A percentile compares a stretch with the other conserved stretches of the same genome.
These are phyloP conservation scores for Scolopax mira DNA, from an alignment of 2,113 vertebrate genomes.

Conservation along the genomic window DNA sequence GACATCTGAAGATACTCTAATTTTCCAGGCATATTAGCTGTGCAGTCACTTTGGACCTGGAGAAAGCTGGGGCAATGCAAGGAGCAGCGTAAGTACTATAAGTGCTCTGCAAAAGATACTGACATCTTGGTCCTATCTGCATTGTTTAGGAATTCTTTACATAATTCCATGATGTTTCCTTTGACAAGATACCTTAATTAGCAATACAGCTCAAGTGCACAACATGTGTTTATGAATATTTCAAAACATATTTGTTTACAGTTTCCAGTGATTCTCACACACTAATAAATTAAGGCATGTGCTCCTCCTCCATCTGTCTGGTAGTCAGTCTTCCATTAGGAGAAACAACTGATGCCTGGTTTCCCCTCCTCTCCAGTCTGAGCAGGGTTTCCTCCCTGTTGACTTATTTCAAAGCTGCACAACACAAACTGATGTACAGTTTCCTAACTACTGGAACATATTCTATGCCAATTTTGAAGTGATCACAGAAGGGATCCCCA, in stretches of 20 bases:
- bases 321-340: neutral
- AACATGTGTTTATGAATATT: constrained; percentile 18
- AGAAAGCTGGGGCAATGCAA: neutral
- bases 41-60: neutral
- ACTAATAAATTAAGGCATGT: neutral
- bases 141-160: neutral
- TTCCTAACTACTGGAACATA: neutral
- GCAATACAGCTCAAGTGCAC: neutral
- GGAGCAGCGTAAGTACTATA: accelerated
- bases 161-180: neutral
- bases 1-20: neutral
- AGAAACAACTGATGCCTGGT: neutral
- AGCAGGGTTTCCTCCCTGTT: neutral
- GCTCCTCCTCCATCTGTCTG: neutral
- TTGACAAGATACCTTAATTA: constrained; percentile 15
- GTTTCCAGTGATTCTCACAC: neutral
- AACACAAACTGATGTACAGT: neutral
- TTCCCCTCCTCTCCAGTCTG: neutral
- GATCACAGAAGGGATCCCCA: neutral
- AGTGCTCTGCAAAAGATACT: neutral
- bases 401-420: neutral
- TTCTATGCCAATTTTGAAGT: neutral
- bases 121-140: neutral
- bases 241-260: constrained; percentile 17
- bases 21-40: neutral